phyloP scores from a whole-genome alignment of 35 echinoderm and acorn worm genomes.

The Apostichopus parvimensis region DNA sequence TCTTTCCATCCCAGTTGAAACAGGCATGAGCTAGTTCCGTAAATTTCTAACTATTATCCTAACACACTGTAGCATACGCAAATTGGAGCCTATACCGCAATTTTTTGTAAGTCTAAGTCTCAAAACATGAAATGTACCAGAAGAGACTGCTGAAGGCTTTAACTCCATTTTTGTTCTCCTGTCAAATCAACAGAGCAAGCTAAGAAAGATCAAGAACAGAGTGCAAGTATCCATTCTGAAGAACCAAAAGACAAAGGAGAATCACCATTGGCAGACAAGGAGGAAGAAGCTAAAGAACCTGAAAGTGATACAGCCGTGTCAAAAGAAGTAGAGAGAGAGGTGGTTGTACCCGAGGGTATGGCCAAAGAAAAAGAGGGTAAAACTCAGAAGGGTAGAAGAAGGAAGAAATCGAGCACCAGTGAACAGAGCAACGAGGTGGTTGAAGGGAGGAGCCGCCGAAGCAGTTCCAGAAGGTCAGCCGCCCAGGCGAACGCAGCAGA shows the following conservation, averaged over 20 bases:
- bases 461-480: slow-evolving; percentile 3
- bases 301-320: background rate
- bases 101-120: no score
- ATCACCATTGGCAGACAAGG: background rate
- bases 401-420: slow-evolving; percentile 45
- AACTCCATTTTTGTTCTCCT: background rate
- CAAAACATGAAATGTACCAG: background rate
- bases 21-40: no score
- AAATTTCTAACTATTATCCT: no score
- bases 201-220: background rate
- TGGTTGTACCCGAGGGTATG: background rate
- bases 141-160: background rate
- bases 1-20: no score
- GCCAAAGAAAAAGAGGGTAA: slow-evolving; percentile 16
- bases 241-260: background rate
- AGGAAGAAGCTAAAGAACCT: background rate
- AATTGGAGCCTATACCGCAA: no score
- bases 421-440: slow-evolving; percentile 23
- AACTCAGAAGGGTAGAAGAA: background rate
- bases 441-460: background rate
- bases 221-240: background rate
- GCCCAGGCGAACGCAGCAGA: background rate
- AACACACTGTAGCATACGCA: no score
- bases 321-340: background rate
- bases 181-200: background rate